Evolutionary conservation across 2,888 invertebrate genomes (phyloP).

Genomic region (Electrophaes corylata): DNA sequence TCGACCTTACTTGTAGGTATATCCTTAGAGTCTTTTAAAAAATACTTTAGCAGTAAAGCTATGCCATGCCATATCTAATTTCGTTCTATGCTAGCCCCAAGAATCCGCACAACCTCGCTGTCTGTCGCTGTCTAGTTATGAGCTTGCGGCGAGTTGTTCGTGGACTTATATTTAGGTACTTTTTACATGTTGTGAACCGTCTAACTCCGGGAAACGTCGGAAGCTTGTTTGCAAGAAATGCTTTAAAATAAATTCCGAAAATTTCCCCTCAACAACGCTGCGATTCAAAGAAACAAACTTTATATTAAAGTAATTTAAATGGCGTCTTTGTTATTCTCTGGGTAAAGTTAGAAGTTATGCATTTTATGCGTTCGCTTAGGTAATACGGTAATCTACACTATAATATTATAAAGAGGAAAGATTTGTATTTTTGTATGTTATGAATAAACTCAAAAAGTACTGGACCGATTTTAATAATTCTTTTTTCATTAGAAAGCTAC

Average conservation of each 20-base stretch:
- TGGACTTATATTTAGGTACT: slow-evolving; percentile 49
- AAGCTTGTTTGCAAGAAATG: slow-evolving; percentile 73
- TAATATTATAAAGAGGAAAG: not conserved
- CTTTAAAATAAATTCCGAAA: slow-evolving; percentile 77
- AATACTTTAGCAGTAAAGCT: not conserved
- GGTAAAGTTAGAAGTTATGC: slow-evolving; percentile 64
- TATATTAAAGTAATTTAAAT: slow-evolving; percentile 77
- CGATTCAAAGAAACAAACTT: slow-evolving; percentile 74
- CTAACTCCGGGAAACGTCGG: slow-evolving; percentile 66
- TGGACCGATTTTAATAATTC: too few relatives aligned
- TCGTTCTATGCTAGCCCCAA: not conserved
- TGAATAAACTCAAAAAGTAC: too few relatives aligned
- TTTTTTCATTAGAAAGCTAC: too few relatives aligned
- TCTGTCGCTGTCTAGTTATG: slow-evolving; percentile 36
- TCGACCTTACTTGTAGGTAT: too few relatives aligned
- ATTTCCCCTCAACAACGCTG: slow-evolving; percentile 70
- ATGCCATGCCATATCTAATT: not conserved
- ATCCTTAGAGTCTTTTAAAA: too few relatives aligned
- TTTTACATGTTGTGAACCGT: slow-evolving; percentile 58
- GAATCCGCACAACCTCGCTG: slow-evolving; percentile 9
- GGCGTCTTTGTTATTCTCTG: slow-evolving; percentile 71
- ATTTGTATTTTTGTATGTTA: too few relatives aligned
- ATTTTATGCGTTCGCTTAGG: slow-evolving; percentile 56
- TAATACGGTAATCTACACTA: slow-evolving; percentile 37
- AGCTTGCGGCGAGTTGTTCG: slow-evolving; percentile 45